Percentiles rank a stretch among this genome's conserved stretches.
Evolutionary conservation across 92 coral and sea anemone species (phyloP).

Genomic region (Porites divaricata): DNA sequence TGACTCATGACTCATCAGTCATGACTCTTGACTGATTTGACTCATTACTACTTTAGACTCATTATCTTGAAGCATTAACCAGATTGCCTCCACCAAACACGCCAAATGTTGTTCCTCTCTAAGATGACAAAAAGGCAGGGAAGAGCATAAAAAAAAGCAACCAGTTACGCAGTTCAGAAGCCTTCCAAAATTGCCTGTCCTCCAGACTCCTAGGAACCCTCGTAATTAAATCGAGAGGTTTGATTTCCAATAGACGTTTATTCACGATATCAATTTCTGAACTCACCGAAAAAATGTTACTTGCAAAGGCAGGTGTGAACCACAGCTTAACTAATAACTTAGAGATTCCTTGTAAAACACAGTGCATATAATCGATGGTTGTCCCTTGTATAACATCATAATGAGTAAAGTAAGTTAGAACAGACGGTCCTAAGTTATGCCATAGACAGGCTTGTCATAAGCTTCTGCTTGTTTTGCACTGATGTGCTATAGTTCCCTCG

Average conservation of each 20-base stretch:
- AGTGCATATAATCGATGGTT: constrained; percentile 60
- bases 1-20: too few relatives aligned
- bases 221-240: constrained; percentile 31
- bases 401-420: constrained; percentile 14
- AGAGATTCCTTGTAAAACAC: constrained; percentile 55
- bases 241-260: constrained; percentile 1
- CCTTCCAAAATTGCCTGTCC: constrained; percentile 37
- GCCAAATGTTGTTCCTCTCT: constrained; percentile 36
- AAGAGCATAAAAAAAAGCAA: constrained; percentile 47
- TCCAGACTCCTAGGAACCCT: constrained; percentile 18
- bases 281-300: constrained; percentile 17
- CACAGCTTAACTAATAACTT: constrained; percentile 48
- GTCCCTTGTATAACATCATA: constrained; percentile 36
- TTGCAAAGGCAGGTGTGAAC: constrained; percentile 18
- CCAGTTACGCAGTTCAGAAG: constrained; percentile 56
- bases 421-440: constrained; percentile 47
- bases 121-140: constrained; percentile 23
- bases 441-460: constrained; percentile 35
- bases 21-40: too few relatives aligned
- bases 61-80: constrained; percentile 16
- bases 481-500: constrained; percentile 2
- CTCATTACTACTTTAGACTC: too few relatives aligned
- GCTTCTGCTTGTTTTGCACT: constrained; percentile 24
- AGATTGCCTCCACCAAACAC: constrained; percentile 37
- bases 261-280: constrained; percentile 26